Percentiles rank a stretch among this genome's conserved stretches.
These are phyloP conservation scores for Engystomops pustulosus DNA, from an alignment of 2,113 vertebrate genomes.

Conservation along the genomic window DNA sequence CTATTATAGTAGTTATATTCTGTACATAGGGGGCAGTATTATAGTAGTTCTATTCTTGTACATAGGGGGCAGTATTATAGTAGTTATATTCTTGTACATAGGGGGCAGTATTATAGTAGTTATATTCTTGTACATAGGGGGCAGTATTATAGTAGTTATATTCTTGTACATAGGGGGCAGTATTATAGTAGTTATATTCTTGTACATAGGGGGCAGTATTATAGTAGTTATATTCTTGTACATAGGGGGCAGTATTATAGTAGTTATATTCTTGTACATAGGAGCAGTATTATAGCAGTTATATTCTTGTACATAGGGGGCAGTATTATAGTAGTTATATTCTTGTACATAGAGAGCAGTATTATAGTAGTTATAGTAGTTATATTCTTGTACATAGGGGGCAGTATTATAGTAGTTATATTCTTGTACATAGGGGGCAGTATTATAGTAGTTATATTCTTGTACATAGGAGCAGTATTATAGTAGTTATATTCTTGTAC, in stretches of 20 bases:
- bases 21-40: too few species aligned
- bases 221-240: neutral
- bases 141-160: neutral
- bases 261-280: neutral
- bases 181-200: neutral
- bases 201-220: neutral
- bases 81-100: neutral
- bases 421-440: neutral
- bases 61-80: neutral
- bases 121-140: neutral
- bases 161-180: neutral
- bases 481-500: conserved; percentile 6
- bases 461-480: neutral
- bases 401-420: neutral
- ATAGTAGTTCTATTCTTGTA: conserved; percentile 4
- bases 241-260: neutral
- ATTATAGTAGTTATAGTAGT: neutral
- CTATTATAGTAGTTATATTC: conserved; percentile 7
- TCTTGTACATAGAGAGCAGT: neutral
- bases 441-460: conserved; percentile 3
- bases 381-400: neutral
- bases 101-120: neutral
- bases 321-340: neutral
- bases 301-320: neutral
- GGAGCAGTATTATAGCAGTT: neutral